Base-by-base conservation (phyloP, 2,797 vertebrate species). In the Lemur catta region DNA sequence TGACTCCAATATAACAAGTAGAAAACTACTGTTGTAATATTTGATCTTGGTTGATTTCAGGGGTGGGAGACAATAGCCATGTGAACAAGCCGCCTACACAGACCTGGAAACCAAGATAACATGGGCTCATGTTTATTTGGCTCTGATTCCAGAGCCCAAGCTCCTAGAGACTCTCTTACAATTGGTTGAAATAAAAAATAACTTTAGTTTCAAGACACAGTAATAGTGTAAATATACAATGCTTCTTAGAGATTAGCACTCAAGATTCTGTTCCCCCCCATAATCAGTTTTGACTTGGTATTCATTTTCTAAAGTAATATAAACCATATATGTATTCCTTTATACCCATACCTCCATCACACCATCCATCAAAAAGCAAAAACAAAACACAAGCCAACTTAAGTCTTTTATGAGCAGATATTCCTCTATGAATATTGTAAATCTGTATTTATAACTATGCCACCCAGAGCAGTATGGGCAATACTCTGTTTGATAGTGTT, bases 381-480 rank as follows among this genome's bases (percentile, higher is more conserved):
- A 82, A 63, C 11, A n/a, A 48, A 63, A 72, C 55, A 14, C 38
- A 75, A 91, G 20, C 28, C 71, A 94, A 26, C 15, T 33, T 75
- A 76, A 35, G n/a, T 10, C 55, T 59, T 85, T 90, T 38, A 28
- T 33, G 85, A 63, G 67, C 7, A 96, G 41, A 95, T 94, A 91
- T 84, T 94, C 93, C 72, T 94, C 85, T 95, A 93, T 89, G 59
- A 95, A 87, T 89, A 98, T 96, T 96, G 98, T 97, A 97, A 98
- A 96, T 98, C 98, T 98, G 67, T 93, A 93, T 94, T 93, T 97
- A 96, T 93, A 98, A 89, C 94, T 97, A 93, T 93, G 96, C 80
- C 82, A 69, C 90, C 85, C 38, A 84, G 98, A 96, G 91, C 72
- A 96, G 81, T 43, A 35, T 69, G 74, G 85, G 76, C 96, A 97